Conservation (phyloP, 2,113 vertebrate genomes). For the Laticauda laticaudata region DNA sequence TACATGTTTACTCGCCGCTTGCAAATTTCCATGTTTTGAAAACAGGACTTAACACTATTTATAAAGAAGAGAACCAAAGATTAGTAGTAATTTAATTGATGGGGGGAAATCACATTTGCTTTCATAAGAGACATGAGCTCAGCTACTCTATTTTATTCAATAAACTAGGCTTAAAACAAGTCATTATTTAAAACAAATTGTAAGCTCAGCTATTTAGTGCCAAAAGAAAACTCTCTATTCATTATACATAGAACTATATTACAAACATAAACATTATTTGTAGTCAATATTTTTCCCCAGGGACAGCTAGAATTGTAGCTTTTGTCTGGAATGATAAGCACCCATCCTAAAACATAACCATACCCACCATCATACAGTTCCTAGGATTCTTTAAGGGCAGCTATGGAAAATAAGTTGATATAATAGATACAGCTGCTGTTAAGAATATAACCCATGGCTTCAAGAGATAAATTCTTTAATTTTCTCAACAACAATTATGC, state of each 20-base stretch:
- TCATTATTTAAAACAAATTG: background rate
- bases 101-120: background rate
- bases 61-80: background rate
- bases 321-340: background rate
- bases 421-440: background rate
- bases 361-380: background rate
- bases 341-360: background rate
- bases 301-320: background rate
- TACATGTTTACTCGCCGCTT: constrained; percentile 97
- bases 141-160: constrained; percentile 6
- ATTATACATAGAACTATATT: background rate
- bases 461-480: background rate
- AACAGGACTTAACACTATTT: constrained; percentile 96
- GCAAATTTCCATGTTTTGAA: constrained; percentile 99
- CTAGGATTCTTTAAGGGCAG: background rate
- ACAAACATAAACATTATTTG: background rate
- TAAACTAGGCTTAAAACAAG: background rate
- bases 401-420: background rate
- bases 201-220: background rate
- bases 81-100: background rate
- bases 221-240: background rate
- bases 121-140: constrained; percentile 15
- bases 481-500: background rate
- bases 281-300: background rate
- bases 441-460: background rate